phyloP scores from a whole-genome alignment of 2,113 vertebrate species.

The Bungarus multicinctus region DNA sequence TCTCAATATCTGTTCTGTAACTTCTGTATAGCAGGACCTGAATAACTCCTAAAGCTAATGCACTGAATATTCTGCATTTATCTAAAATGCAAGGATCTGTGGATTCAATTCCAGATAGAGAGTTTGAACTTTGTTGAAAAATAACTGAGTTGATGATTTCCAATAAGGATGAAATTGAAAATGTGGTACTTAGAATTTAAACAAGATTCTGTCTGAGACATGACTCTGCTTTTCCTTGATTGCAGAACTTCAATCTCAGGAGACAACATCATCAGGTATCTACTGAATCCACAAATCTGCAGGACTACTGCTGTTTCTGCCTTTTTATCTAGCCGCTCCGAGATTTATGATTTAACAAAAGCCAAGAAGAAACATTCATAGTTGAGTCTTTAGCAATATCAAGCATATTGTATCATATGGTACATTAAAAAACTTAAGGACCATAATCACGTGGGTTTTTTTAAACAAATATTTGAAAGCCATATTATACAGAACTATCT shows the following conservation, averaged over 20 bases:
- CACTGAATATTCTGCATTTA: not conserved
- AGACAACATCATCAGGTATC: not conserved
- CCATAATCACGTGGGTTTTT: not conserved
- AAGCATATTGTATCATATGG: not conserved
- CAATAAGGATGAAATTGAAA: not conserved
- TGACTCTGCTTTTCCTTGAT: not conserved
- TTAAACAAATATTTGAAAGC: not conserved
- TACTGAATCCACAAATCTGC: not conserved
- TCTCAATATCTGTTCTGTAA: not conserved
- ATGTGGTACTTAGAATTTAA: not conserved
- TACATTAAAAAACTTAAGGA: not conserved
- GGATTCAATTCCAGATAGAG: not conserved
- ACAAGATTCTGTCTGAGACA: not conserved
- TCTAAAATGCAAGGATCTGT: not conserved
- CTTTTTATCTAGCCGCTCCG: not conserved
- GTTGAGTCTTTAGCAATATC: not conserved
- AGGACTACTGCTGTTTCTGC: not conserved
- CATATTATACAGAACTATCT: not conserved
- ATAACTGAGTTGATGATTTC: not conserved
- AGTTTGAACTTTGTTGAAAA: not conserved
- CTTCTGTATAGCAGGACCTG: not conserved
- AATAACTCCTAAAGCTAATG: not conserved
- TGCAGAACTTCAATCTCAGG: not conserved
- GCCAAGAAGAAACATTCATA: not conserved
- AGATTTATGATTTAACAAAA: not conserved